Conservation (phyloP, 1,140 invertebrate genomes). For the Drosophila mojavensis region DNA sequence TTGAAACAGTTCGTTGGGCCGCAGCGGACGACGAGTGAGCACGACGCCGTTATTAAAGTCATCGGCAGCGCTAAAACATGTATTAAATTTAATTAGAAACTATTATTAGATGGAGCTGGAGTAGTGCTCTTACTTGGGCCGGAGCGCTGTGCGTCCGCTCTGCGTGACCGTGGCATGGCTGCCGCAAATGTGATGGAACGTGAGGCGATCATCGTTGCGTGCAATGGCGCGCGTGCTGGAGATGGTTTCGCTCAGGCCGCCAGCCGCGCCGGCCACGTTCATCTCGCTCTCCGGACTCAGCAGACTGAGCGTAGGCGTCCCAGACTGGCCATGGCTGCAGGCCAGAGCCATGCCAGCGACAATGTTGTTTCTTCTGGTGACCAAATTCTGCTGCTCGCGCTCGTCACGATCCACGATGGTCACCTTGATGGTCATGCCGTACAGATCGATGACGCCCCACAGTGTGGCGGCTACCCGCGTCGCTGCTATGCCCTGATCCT, state of each 20-base stretch:
- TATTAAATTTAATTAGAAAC: neutral
- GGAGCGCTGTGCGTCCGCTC: slow-evolving; percentile 93
- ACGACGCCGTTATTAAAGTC: slow-evolving; percentile 99
- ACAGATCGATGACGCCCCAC: slow-evolving; percentile 97
- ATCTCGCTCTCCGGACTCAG: slow-evolving; percentile 76
- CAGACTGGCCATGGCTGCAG: slow-evolving; percentile 50
- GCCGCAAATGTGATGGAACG: slow-evolving; percentile 95
- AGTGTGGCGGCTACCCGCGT: slow-evolving; percentile 90
- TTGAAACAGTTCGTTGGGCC: slow-evolving; percentile 95
- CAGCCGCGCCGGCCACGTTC: slow-evolving; percentile 61
- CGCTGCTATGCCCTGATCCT: slow-evolving; percentile 96
- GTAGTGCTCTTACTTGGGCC: slow-evolving; percentile 91
- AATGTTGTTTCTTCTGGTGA: slow-evolving; percentile 88
- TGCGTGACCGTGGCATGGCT: slow-evolving; percentile 96
- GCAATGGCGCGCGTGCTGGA: slow-evolving; percentile 75
- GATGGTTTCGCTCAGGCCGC: slow-evolving; percentile 63
- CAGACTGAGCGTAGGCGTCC: slow-evolving; percentile 70
- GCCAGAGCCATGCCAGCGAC: slow-evolving; percentile 72
- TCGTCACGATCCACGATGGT: slow-evolving; percentile 93
- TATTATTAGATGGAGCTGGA: neutral
- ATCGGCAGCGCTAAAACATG: slow-evolving; percentile 89
- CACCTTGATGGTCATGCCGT: slow-evolving; percentile 98
- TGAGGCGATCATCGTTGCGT: slow-evolving; percentile 88
- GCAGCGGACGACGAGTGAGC: slow-evolving; percentile 92
- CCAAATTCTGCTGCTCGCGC: slow-evolving; percentile 90